A percentile compares a stretch with the other conserved stretches of the same genome.
Evolutionary conservation across 2,888 invertebrate species (phyloP).

Genomic region (Leptinotarsa tumamoca): DNA sequence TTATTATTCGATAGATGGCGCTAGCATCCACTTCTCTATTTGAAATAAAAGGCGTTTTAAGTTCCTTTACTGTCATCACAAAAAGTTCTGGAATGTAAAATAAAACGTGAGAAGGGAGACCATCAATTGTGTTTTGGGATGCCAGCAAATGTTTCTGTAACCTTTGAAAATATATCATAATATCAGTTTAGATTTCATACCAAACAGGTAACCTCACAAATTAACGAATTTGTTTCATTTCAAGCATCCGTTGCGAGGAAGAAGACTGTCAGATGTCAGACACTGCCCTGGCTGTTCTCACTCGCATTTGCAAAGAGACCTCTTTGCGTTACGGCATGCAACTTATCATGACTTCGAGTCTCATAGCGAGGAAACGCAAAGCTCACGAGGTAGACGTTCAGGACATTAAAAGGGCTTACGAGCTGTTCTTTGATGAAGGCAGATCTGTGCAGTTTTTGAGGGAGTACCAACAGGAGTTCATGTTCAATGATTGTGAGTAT

Average conservation of each 20-base stretch:
- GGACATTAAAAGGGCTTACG: constrained; percentile 95
- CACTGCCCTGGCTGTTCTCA: constrained; percentile 91
- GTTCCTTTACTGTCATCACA: no score
- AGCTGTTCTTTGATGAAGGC: constrained; percentile 93
- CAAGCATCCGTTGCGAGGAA: constrained; percentile 87
- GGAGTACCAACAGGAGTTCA: constrained; percentile 95
- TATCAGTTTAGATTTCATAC: no score
- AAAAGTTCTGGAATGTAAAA: no score
- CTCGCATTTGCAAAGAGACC: constrained; percentile 92
- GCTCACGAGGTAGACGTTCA: constrained; percentile 86
- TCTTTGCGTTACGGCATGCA: constrained; percentile 98
- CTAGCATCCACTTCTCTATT: no score
- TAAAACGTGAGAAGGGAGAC: no score
- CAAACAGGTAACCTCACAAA: no score
- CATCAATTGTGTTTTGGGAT: no score
- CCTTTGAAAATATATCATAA: no score
- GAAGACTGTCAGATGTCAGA: constrained; percentile 96
- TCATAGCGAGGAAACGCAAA: constrained; percentile 93
- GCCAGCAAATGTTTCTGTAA: no score
- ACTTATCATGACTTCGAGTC: constrained; percentile 92
- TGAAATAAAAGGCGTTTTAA: no score
- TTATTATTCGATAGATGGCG: no score
- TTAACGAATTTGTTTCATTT: background rate
- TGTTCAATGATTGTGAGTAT: constrained; percentile 79
- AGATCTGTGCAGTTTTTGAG: constrained; percentile 93